Evolutionary conservation across 2,888 invertebrate species (phyloP).

Genomic region (Thyatira batis): DNA sequence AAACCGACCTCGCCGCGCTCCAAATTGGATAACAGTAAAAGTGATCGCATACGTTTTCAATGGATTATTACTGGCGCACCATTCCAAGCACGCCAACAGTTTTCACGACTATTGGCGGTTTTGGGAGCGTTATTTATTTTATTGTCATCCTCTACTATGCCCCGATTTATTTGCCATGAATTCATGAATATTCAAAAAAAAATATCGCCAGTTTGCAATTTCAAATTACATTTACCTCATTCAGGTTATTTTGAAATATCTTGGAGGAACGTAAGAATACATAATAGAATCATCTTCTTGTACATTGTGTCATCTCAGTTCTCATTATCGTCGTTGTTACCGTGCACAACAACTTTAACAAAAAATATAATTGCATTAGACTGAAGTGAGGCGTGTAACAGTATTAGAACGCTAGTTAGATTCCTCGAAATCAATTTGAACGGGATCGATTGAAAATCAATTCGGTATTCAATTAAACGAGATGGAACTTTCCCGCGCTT

Average conservation of each 20-base stretch:
- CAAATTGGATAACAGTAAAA: slow-evolving; percentile 82
- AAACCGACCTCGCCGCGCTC: slow-evolving; percentile 74
- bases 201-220: background rate
- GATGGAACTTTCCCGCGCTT: slow-evolving; percentile 68
- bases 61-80: slow-evolving; percentile 59
- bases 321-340: slow-evolving; percentile 35
- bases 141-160: slow-evolving; percentile 41
- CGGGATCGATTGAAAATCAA: slow-evolving; percentile 69
- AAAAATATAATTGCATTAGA: slow-evolving; percentile 55
- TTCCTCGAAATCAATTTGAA: slow-evolving; percentile 64
- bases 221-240: background rate
- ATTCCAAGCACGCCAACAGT: slow-evolving; percentile 45
- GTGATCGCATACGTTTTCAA: slow-evolving; percentile 77
- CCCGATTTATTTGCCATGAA: slow-evolving; percentile 25
- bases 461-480: slow-evolving; percentile 74
- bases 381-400: slow-evolving; percentile 53
- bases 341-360: slow-evolving; percentile 19
- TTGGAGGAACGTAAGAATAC: slow-evolving; percentile 25
- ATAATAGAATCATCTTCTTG: slow-evolving; percentile 25
- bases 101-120: slow-evolving; percentile 68
- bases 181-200: background rate
- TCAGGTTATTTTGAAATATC: background rate
- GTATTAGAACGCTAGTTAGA: slow-evolving; percentile 56
- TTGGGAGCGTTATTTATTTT: slow-evolving; percentile 52
- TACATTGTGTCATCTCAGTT: slow-evolving; percentile 23